Evolutionary conservation across 2,888 invertebrate genomes (phyloP).

Genomic region (Drepana falcataria): DNA sequence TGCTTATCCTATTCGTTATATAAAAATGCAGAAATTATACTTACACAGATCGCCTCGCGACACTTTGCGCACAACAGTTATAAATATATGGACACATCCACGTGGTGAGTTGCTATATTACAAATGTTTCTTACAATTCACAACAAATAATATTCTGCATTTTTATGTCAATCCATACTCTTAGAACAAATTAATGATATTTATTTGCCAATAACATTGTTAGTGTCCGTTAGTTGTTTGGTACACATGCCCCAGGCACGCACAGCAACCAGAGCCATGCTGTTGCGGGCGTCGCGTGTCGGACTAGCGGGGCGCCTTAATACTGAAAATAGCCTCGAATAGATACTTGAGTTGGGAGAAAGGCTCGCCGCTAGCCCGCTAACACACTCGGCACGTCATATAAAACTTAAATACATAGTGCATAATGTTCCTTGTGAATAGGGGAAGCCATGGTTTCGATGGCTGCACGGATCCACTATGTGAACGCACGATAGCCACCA

Average conservation of each 20-base stretch:
- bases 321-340: conserved; percentile 44
- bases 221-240: conserved; percentile 32
- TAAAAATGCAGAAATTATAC: conserved; percentile 59
- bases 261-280: conserved; percentile 10
- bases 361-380: conserved; percentile 32
- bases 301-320: conserved; percentile 31
- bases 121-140: conserved; percentile 12
- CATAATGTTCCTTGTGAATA: conserved; percentile 50
- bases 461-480: conserved; percentile 46
- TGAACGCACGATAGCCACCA: conserved; percentile 32
- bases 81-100: conserved; percentile 1
- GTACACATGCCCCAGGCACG: conserved; percentile 24
- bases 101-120: neutral
- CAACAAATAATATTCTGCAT: conserved; percentile 63
- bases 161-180: conserved; percentile 54
- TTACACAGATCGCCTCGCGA: conserved; percentile 16
- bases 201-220: conserved; percentile 42
- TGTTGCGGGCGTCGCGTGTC: conserved; percentile 11
- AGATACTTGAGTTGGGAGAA: conserved; percentile 17
- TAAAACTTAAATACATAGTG: conserved; percentile 52
- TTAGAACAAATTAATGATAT: conserved; percentile 50
- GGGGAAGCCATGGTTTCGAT: conserved; percentile 27
- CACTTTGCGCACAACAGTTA: neutral
- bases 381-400: conserved; percentile 50
- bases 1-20: conserved; percentile 51